A percentile compares a stretch with the other conserved stretches of the same genome.
phyloP scores from a whole-genome alignment of 2,797 vertebrate species.

The Numenius phaeopus region DNA sequence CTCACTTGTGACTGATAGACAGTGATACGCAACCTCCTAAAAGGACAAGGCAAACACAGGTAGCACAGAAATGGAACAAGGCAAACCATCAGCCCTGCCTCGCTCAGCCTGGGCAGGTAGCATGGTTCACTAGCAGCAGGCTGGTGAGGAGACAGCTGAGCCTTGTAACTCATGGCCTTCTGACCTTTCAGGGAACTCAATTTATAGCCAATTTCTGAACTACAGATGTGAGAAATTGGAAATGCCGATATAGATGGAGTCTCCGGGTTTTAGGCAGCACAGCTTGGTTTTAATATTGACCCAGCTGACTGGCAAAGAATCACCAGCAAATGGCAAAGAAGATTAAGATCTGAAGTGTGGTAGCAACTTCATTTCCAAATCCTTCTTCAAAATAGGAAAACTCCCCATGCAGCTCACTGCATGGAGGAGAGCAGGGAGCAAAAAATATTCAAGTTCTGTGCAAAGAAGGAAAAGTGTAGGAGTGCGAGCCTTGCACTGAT shows the following conservation, averaged over 20 bases:
- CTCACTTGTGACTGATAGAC: not conserved
- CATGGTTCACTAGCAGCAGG: accelerated
- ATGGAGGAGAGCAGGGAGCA: not conserved
- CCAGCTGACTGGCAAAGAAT: not conserved
- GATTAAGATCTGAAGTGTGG: not conserved
- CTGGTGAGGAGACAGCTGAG: not conserved
- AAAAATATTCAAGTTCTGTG: slow-evolving; percentile 12
- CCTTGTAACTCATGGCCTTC: not conserved
- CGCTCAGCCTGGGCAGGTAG: not conserved
- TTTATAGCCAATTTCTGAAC: not conserved
- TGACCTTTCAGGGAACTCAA: not conserved
- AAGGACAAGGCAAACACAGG: not conserved
- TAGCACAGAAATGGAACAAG: not conserved
- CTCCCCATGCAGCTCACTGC: not conserved
- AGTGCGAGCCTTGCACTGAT: not conserved
- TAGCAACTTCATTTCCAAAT: slow-evolving; percentile 4
- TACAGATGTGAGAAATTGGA: not conserved
- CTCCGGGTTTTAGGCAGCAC: not conserved
- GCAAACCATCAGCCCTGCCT: not conserved
- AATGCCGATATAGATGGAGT: not conserved
- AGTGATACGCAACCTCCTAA: not conserved
- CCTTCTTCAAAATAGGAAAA: slow-evolving; percentile 3
- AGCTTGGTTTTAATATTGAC: slow-evolving; percentile 12
- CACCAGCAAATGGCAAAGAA: not conserved
- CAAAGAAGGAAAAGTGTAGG: slow-evolving; percentile 13